Evolutionary conservation across 2,888 invertebrate genomes (phyloP).

Genomic region (Scaptomyza polygonia): DNA sequence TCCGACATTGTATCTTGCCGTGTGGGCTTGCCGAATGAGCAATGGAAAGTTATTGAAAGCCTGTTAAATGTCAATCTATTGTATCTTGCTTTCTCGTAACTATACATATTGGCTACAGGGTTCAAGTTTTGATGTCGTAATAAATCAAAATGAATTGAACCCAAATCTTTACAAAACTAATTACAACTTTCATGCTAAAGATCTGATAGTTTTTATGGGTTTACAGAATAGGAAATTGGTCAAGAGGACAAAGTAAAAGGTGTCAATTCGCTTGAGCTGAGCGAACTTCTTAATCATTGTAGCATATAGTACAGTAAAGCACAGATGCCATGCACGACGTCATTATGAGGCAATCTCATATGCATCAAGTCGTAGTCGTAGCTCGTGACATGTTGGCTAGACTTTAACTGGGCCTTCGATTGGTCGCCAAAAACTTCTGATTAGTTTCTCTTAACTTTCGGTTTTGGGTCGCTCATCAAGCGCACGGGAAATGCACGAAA

Average conservation of each 20-base stretch:
- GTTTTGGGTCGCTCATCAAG: conserved; percentile 66
- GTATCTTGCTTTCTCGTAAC: conserved; percentile 52
- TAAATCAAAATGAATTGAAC: conserved; percentile 45
- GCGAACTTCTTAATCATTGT: conserved; percentile 61
- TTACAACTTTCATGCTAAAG: conserved; percentile 10
- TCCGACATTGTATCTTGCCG: conserved; percentile 70
- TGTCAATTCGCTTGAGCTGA: conserved; percentile 57
- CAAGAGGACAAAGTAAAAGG: conserved; percentile 47
- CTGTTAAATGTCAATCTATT: conserved; percentile 60
- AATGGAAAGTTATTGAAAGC: conserved; percentile 76
- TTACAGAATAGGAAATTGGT: background rate
- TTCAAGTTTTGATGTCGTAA: conserved; percentile 30
- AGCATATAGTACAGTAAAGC: conserved; percentile 42
- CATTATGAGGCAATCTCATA: conserved; percentile 73
- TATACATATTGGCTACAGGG: conserved; percentile 50
- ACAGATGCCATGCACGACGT: conserved; percentile 75
- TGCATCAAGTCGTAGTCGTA: conserved; percentile 50
- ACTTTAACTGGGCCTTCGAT: conserved; percentile 45
- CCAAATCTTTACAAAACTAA: conserved; percentile 16
- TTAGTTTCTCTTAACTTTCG: conserved; percentile 61
- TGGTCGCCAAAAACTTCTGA: conserved; percentile 52
- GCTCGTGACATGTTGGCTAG: conserved; percentile 63
- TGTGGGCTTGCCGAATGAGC: conserved; percentile 72
- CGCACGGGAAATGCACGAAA: conserved; percentile 65
- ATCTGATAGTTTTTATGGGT: conserved; percentile 21